Evolutionary conservation across 2,888 invertebrate genomes (phyloP).

Genomic region (Sipha maydis): DNA sequence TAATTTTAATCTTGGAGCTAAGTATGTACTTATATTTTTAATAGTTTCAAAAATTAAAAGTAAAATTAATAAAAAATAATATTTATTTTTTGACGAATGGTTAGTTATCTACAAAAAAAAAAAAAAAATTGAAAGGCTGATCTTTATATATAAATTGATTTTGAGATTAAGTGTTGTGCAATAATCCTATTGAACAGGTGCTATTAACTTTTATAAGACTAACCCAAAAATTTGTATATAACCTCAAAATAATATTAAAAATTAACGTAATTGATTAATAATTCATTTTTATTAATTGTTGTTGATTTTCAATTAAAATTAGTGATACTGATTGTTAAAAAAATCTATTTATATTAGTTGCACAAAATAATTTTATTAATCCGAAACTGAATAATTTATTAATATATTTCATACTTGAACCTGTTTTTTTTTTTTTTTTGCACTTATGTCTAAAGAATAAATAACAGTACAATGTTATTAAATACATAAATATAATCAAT

Average conservation of each 20-base stretch:
- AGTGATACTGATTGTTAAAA: not conserved
- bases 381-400: too few species aligned
- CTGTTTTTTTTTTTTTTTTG: too few species aligned
- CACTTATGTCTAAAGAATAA: too few species aligned
- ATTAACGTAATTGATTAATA: not conserved
- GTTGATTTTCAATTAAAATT: too few species aligned
- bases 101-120: not conserved
- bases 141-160: not conserved
- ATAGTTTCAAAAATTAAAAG: not conserved
- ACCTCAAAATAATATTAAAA: conserved; percentile 38
- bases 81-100: not conserved
- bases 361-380: too few species aligned
- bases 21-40: too few species aligned
- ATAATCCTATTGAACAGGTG: not conserved
- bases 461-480: too few species aligned
- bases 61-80: not conserved
- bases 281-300: too few species aligned
- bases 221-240: conserved; percentile 30
- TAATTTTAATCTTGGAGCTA: too few species aligned
- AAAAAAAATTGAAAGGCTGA: conserved; percentile 10
- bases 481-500: too few species aligned
- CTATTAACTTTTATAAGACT: conserved; percentile 11
- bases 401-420: too few species aligned
- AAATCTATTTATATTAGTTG: not conserved
- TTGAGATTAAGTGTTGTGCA: too few species aligned